These are phyloP conservation scores for Neofelis nebulosa DNA, from an alignment of 2,113 vertebrate genomes.

Conservation along the genomic window DNA sequence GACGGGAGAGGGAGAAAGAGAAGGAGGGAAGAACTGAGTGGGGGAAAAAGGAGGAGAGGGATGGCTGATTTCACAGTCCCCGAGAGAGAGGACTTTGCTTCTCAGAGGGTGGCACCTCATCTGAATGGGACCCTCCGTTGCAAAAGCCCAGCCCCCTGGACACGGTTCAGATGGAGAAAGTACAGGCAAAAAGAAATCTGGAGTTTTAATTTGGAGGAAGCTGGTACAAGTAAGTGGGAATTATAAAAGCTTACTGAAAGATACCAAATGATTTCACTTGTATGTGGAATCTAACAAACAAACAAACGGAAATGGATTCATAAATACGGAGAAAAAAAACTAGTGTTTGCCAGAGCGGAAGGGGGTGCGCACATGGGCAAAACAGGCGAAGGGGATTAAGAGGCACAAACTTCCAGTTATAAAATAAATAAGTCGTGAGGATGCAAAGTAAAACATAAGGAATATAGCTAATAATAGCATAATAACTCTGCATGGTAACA, in stretches of 20 bases:
- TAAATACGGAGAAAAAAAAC: neutral
- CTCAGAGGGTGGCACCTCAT: neutral
- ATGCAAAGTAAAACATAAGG: neutral
- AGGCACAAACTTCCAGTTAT: neutral
- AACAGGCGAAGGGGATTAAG: neutral
- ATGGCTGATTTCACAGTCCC: neutral
- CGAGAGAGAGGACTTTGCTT: neutral
- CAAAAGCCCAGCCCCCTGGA: neutral
- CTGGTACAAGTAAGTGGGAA: neutral
- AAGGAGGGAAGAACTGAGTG: neutral
- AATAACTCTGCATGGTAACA: neutral
- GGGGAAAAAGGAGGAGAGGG: neutral
- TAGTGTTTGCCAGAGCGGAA: neutral
- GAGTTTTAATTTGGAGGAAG: neutral
- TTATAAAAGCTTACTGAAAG: neutral
- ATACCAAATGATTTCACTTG: neutral
- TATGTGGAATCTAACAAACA: neutral
- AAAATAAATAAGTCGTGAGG: neutral
- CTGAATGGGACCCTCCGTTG: neutral
- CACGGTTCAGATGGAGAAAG: neutral
- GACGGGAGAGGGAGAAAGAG: too few relatives aligned
- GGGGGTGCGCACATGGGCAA: neutral
- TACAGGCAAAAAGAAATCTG: neutral
- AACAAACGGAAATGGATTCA: neutral
- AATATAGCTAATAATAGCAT: neutral